Evolutionary conservation across 2,113 vertebrate species (phyloP), one percentile per base, ranked within the genome.

Genomic region (Spizaetus ornatus): DNA sequence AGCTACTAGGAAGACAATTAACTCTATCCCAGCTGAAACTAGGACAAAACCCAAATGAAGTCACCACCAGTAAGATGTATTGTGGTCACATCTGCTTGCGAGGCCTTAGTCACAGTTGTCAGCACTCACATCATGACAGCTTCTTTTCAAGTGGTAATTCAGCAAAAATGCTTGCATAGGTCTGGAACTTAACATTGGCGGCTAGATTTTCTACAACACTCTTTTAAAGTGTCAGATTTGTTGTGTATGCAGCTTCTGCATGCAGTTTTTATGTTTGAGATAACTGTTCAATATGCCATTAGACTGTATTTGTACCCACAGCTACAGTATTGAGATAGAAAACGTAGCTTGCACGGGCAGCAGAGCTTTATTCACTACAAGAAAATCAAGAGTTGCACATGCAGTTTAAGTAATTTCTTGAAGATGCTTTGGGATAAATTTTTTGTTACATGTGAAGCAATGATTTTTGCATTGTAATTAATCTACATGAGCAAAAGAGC

Each of bases 141-240:
- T 82, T 38, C 83, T 96, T 95, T 95, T 93, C 85, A 96, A 97
- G 93, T 77, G 91, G 93, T 93, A 95, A 73, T 92, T 96, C 89
- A 89, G 87, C 92, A 97, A 92, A 97, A 97, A 86, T 38, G 90
- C 93, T 96, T 91, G 79, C 93, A 72, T 40, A 88, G 85, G 80
- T 88, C 95, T 96, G 88, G 77, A 97, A 93, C 92, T 95, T 96
- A 61, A 93, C 91, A 22, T 10, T 61, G 85, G 63, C 5, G 0
- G 62, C 29, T 74, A 86, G 71, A 73, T 95, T 93, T 96, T 90
- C 61, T 93, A 70, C 88, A 87, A 13, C 67, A 32, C 43, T 72
- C 82, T 84, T 84, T 34, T 48, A 67, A 84, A 90, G 52, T 66
- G 82, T 82, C 84, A 58, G 56, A 52, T 69, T 65, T 48, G 70